Evolutionary conservation across 2,797 vertebrate genomes (phyloP), one percentile per base, ranked within the genome.

Genomic region (Novumbra hubbsi): DNA sequence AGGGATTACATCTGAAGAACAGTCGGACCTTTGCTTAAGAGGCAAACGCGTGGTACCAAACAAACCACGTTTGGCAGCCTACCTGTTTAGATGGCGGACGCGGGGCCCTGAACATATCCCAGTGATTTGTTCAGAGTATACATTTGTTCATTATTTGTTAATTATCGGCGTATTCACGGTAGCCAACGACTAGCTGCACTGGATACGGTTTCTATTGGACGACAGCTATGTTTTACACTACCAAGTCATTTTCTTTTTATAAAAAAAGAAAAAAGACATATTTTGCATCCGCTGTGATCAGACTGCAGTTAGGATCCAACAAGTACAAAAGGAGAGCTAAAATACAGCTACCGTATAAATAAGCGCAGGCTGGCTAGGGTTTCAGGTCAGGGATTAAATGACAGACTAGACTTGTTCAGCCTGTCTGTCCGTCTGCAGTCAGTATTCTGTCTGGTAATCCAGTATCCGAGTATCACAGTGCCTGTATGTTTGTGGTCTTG

Each of bases 381-480:
- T 60, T 60, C 55, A n/a, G 55, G 55, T 60, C 55, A 60, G 55
- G 55, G 55, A 60, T 60, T 60, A 9, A 60, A 60, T 60, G 55
- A 60, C 55, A 60, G 55, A 60, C n/a, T 60, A 60, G 55, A 24
- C 21, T 60, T 60, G 21, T 60, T 60, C 55, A 4, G 21, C 1
- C 41, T 45, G 41, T 45, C 41, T 45, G 41, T 45, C 41, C 41
- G 41, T 45, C 41, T 1, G 41, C 41, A 45, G 48, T 49, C 15
- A 49, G 48, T 49, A 49, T 49, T 49, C 48, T 45, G 41, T 45
- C 41, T 12, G 7, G 14, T 45, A 45, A 45, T 45, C 41, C 41
- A 45, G 45, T 34, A 34, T 34, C 32, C 2, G 50, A 19, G 50
- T 17, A 52, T 19, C 50, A 52, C 15, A 19, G 32, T 2, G 49